Conservation (phyloP, 1,140 invertebrate species). For the Sipha flava region DNA sequence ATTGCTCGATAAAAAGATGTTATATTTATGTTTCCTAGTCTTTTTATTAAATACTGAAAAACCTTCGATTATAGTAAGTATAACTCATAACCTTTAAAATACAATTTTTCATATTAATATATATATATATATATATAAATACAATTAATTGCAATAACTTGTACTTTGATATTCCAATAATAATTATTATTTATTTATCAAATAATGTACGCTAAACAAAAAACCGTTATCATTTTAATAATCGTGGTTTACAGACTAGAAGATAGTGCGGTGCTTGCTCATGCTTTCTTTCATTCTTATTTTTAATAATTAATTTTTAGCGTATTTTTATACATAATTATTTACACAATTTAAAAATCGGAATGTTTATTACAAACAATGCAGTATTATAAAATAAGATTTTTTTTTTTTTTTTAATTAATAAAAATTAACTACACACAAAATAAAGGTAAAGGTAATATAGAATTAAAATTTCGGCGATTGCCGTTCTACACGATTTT, state of each 20-base stretch:
- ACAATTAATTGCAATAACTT: neutral
- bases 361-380: conserved; percentile 28
- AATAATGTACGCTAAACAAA: neutral
- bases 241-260: neutral
- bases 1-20: conserved; percentile 20
- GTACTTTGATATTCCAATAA: neutral
- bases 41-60: neutral
- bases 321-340: neutral
- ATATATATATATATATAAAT: neutral
- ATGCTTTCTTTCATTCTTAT: neutral
- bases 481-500: neutral
- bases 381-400: conserved; percentile 5
- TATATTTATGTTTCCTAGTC: neutral
- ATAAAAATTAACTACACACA: neutral
- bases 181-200: neutral
- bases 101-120: neutral
- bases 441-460: too few relatives aligned
- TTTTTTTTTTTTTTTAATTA: conserved; percentile 4
- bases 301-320: neutral
- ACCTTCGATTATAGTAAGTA: neutral
- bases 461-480: neutral
- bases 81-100: neutral
- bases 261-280: neutral
- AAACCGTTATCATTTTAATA: neutral
- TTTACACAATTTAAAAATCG: neutral